Percentiles rank a stretch among this genome's conserved stretches.
Evolutionary conservation across 2,113 vertebrate species (phyloP).

Genomic region (Oophaga pumilio): DNA sequence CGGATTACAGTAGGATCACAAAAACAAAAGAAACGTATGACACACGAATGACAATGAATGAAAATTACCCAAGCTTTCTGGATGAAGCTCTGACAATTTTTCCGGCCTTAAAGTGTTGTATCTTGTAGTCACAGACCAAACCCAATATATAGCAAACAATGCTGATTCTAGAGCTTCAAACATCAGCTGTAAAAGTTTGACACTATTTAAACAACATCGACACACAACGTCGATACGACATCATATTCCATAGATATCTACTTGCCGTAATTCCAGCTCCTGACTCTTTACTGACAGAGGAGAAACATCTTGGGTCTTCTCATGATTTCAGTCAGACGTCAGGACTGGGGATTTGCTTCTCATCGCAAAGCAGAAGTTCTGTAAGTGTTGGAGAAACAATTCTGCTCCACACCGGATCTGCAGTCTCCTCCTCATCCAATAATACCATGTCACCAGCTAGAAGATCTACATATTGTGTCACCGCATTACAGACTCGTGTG

Average conservation of each 20-base stretch:
- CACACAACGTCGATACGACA: not conserved
- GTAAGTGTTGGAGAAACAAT: not conserved
- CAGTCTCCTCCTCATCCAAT: constrained; percentile 34
- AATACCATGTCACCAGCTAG: not conserved
- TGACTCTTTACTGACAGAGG: not conserved
- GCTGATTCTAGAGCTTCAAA: not conserved
- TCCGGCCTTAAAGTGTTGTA: not conserved
- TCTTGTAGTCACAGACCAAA: not conserved
- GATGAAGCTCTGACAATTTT: too few species aligned
- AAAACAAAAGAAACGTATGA: too few species aligned
- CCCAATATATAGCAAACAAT: not conserved
- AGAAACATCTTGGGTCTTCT: not conserved
- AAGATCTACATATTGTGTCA: constrained; percentile 50
- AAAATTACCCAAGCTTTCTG: too few species aligned
- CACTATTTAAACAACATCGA: not conserved
- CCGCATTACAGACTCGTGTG: constrained; percentile 34
- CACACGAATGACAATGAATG: too few species aligned
- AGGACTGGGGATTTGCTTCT: not conserved
- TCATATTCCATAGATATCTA: not conserved
- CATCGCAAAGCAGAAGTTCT: constrained; percentile 51
- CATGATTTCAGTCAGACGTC: not conserved
- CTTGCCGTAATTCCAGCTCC: not conserved
- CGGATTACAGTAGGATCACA: too few species aligned
- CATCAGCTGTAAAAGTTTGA: not conserved
- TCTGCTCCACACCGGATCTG: constrained; percentile 9